Conservation (phyloP, 2,113 vertebrate genomes). For the Fulica atra region DNA sequence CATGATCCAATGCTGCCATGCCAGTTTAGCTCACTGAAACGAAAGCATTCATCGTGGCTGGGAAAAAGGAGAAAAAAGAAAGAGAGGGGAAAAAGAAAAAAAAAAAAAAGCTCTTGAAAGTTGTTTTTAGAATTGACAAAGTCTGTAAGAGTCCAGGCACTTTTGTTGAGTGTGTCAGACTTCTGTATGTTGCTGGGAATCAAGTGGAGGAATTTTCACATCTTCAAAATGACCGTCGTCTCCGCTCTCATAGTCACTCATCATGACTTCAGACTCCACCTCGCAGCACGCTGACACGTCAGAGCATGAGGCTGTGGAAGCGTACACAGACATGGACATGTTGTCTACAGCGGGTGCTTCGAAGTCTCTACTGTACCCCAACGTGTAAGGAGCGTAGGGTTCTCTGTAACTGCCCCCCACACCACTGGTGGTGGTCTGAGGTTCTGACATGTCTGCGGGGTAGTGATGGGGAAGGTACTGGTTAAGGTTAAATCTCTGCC, state of each 20-base stretch:
- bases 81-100: not conserved
- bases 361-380: slow-evolving; percentile 85
- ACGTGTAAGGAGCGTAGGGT: slow-evolving; percentile 74
- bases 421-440: slow-evolving; percentile 69
- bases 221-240: slow-evolving; percentile 89
- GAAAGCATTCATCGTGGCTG: slow-evolving; percentile 32
- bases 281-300: slow-evolving; percentile 96
- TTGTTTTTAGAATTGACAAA: slow-evolving; percentile 47
- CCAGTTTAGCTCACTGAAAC: slow-evolving; percentile 66
- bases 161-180: slow-evolving; percentile 92
- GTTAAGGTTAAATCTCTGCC: slow-evolving; percentile 89
- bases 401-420: slow-evolving; percentile 78
- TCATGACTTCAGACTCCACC: slow-evolving; percentile 91
- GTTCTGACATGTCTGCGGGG: slow-evolving; percentile 80
- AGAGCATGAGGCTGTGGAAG: slow-evolving; percentile 94
- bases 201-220: slow-evolving; percentile 86
- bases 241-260: slow-evolving; percentile 97
- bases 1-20: slow-evolving; percentile 66
- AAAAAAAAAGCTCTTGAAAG: slow-evolving; percentile 51
- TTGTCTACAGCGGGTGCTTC: slow-evolving; percentile 84
- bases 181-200: slow-evolving; percentile 94
- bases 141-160: slow-evolving; percentile 88
- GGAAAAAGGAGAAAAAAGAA: not conserved
- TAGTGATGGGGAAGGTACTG: slow-evolving; percentile 93
- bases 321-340: slow-evolving; percentile 90